Base-by-base conservation (phyloP, 2,888 invertebrate genomes). In the Caenorhabditis sulstoni region DNA sequence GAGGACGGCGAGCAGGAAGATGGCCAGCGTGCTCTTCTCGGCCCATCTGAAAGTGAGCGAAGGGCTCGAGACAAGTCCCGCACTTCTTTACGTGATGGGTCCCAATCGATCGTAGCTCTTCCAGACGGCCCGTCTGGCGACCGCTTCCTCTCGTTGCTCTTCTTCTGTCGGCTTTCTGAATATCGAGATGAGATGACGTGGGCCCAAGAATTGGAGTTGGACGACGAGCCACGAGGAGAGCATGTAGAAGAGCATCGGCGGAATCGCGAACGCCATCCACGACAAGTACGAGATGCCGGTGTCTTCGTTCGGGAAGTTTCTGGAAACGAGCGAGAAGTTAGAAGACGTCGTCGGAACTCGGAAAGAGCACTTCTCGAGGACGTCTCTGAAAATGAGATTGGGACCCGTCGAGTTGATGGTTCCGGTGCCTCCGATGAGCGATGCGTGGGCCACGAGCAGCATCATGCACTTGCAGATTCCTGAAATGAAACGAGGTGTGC, bases 381-480 rank as follows among this genome's bases (percentile, higher is more conserved):
- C 79, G 37, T 81, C 80, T 44, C 83, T 65, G 45, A 84, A 83
- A 47, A 84, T 83, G 35, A 86, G 78, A 66, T 86, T 86, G 11
- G 86, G 86, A 9, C 83, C 85, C 5, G 86, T 86, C 11, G 85
- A 79, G 61, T 85, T 86, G 49, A 85, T 85, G n/a, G 86, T 85
- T n/a, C 86, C 85, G 22, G 85, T 85, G 23, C 85, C 86, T 22
- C 85, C 85, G 37, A 86, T 86, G 5, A 86, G 66, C 7, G 85
- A 83, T 29, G 86, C 86, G 52, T 85, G 85, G n/a, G 84, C 78
- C 20, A 85, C 85, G 7, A 85, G 77, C 14, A 86, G 80, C 83
- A 85, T 84, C 64, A 86, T 73, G 45, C 82, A 79, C 62, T 86
- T 86, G 57, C 85, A 85, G 18, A 86, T 85, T 44, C 84, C 84